These are phyloP conservation scores for Leucoptera coffeella DNA, from an alignment of 2,888 invertebrate genomes.

Conservation along the genomic window DNA sequence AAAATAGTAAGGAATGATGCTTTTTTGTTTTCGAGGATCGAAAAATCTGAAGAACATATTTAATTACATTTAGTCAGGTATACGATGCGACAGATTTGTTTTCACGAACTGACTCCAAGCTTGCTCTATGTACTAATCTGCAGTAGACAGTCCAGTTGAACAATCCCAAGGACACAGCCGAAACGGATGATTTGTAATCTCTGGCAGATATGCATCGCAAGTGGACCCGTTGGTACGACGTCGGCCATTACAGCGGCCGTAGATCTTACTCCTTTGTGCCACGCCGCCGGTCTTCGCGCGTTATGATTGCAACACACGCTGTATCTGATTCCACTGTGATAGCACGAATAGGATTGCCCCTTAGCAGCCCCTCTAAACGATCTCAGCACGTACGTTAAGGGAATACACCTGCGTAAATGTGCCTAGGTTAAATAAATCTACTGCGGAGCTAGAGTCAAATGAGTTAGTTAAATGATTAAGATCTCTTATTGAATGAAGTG, in stretches of 20 bases:
- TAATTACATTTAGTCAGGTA: no score
- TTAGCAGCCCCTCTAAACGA: constrained; percentile 32
- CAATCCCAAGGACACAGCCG: constrained; percentile 50
- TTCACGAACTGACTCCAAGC: no score
- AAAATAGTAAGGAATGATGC: no score
- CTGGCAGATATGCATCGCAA: constrained; percentile 49
- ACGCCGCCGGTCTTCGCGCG: constrained; percentile 28
- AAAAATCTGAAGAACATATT: no score
- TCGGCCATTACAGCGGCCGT: constrained; percentile 31
- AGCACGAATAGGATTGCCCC: constrained; percentile 47
- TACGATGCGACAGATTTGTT: no score
- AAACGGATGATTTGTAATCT: constrained; percentile 45
- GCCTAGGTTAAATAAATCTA: no score
- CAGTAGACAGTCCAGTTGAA: constrained; percentile 32
- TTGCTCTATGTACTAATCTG: no score
- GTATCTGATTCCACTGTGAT: constrained; percentile 42
- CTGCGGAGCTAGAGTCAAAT: no score
- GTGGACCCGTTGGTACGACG: constrained; percentile 20
- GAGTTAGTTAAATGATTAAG: no score
- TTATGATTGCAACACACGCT: constrained; percentile 41
- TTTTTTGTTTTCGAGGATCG: no score
- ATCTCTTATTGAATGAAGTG: no score
- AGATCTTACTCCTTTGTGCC: constrained; percentile 47
- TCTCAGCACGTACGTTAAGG: constrained; percentile 22
- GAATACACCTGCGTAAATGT: constrained; percentile 29